Percentiles rank a stretch among this genome's conserved stretches.
Evolutionary conservation across 2,113 vertebrate species (phyloP).

Genomic region (Sciurus niger): DNA sequence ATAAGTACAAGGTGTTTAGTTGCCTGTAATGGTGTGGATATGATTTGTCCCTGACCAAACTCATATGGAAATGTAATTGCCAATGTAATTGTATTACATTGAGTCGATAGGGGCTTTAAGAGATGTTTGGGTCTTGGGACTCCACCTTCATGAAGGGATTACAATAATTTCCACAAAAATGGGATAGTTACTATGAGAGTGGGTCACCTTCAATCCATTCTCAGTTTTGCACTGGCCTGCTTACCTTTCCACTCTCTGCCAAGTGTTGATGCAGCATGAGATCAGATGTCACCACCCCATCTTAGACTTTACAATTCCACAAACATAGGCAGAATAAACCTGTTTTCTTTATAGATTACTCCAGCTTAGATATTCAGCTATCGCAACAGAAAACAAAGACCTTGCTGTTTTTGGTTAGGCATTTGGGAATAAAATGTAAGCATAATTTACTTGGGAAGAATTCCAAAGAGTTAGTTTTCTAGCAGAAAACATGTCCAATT

Average conservation of each 20-base stretch:
- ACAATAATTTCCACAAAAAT: not conserved
- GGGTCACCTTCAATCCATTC: too few species aligned
- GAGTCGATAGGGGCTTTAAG: accelerated
- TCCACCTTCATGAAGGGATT: not conserved
- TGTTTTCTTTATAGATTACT: not conserved
- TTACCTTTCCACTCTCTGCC: not conserved
- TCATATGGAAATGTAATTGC: not conserved
- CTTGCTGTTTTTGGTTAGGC: not conserved
- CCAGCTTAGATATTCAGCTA: not conserved
- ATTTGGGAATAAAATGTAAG: conserved; percentile 16
- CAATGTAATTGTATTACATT: not conserved
- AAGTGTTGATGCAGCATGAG: not conserved
- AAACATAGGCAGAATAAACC: not conserved
- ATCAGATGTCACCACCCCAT: too few species aligned
- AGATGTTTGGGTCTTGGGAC: accelerated
- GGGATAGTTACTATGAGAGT: accelerated
- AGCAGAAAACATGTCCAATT: not conserved
- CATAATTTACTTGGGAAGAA: not conserved
- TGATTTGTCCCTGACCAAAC: not conserved
- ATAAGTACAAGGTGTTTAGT: not conserved
- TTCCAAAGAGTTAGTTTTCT: not conserved
- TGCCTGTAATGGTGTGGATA: not conserved
- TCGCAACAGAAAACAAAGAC: not conserved
- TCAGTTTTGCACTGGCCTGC: accelerated
- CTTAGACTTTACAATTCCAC: not conserved